phyloP scores from a whole-genome alignment of 2,113 vertebrate genomes.

The Nothobranchius kuhntae region DNA sequence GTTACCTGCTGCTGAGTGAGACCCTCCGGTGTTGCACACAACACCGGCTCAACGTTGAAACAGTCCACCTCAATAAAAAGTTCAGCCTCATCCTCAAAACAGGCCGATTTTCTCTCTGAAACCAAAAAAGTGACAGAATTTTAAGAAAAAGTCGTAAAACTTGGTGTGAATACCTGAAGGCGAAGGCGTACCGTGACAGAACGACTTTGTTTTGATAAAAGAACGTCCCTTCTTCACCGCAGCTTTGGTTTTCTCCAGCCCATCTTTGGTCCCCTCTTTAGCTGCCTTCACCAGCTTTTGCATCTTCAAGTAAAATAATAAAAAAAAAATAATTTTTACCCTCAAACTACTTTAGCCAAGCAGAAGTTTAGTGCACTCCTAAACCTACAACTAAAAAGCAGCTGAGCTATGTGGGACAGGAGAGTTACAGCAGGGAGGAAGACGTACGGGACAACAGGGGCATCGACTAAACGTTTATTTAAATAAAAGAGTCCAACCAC shows the following conservation, averaged over 20 bases:
- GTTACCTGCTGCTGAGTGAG: conserved; percentile 91
- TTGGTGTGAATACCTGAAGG: too few relatives aligned
- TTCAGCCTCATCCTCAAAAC: conserved; percentile 84
- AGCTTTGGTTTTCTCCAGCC: conserved; percentile 93
- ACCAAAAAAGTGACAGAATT: neutral
- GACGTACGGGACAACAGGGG: conserved; percentile 29
- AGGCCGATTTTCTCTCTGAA: conserved; percentile 80
- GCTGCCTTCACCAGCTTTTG: conserved; percentile 95
- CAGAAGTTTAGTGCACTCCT: conserved; percentile 15
- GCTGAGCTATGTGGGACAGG: conserved; percentile 23
- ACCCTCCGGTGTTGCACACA: conserved; percentile 87
- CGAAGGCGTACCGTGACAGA: conserved; percentile 81
- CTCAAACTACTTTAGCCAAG: neutral
- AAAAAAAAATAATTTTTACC: neutral
- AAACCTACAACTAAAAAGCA: conserved; percentile 28
- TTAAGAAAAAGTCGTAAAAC: neutral
- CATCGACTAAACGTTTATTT: conserved; percentile 30
- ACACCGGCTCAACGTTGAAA: conserved; percentile 87
- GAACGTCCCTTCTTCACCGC: conserved; percentile 93
- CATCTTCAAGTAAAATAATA: conserved; percentile 81
- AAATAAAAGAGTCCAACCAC: too few relatives aligned
- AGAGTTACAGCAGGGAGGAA: conserved; percentile 28
- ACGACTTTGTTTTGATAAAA: conserved; percentile 94
- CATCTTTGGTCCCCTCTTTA: conserved; percentile 94
- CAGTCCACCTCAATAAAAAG: conserved; percentile 96